Conservation (phyloP, 2,113 vertebrate species). For the Ceyx melanurus region DNA sequence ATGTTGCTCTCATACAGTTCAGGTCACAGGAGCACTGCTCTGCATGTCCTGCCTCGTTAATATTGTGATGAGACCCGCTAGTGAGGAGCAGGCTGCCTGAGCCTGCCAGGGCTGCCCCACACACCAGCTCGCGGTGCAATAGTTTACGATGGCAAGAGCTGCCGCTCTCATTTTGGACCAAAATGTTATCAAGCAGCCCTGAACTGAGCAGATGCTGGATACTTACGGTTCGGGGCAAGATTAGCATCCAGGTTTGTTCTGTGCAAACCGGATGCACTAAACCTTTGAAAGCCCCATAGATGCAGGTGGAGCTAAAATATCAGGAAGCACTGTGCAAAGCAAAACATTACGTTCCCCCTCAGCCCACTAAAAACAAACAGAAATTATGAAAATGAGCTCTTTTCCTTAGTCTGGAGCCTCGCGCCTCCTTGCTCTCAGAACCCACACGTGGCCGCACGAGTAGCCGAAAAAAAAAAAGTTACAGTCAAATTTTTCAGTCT, state of each 20-base stretch:
- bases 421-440: background rate
- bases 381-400: background rate
- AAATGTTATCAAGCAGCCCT: background rate
- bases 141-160: background rate
- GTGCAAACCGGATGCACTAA: background rate
- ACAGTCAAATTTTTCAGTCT: background rate
- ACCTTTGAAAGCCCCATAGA: background rate
- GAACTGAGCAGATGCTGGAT: background rate
- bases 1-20: background rate
- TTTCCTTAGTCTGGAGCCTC: background rate
- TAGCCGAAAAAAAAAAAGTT: background rate
- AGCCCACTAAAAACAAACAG: background rate
- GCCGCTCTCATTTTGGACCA: background rate
- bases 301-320: background rate
- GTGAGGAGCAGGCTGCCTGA: background rate
- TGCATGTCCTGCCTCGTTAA: accelerated
- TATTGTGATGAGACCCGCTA: background rate
- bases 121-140: background rate
- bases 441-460: background rate
- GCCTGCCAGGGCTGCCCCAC: background rate
- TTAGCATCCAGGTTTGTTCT: background rate
- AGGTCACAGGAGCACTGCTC: background rate
- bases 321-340: background rate
- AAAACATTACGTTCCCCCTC: background rate
- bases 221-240: background rate